Base-by-base conservation (phyloP, 2,888 invertebrate genomes). In the Drosophila antonietae region DNA sequence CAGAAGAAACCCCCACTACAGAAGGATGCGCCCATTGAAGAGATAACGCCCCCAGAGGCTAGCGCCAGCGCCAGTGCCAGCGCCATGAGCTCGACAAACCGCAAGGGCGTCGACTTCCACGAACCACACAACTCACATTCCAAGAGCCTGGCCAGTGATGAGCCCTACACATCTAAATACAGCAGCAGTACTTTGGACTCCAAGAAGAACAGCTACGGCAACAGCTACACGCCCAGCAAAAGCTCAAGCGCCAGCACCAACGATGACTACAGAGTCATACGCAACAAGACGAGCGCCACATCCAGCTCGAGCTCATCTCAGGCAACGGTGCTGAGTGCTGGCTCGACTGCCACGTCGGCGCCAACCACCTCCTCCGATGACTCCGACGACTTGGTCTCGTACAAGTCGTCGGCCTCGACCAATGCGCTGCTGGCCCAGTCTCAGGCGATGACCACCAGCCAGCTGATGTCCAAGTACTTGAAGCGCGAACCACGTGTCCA, bases 381-480 rank as follows among this genome's bases (percentile, higher is more conserved):
- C 63, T 92, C 92, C 4, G 92, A 92, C 52, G 92, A 92, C 69
- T 80, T 92, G 65, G 86, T 92, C 41, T 92, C 91, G 12, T 92
- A 92, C 71, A 92, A 92, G 75, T 91, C 92, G 5, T 92, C 92
- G 33, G 92, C 91, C 15, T 90, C 92, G 3, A 92, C 91, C 20
- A 92, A 92, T 72, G 92, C 92, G 3, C 66, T 92, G 70, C 76
- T 92, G 66, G 92, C 92, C n/a, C 92, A 92, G 68, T 92, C 92
- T 9, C 92, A 92, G 75, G 92, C 92, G 39, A 91, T 93, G 92
- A 91, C 93, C 66, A 92, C 93, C 61, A 91, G 92, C 33, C 93
- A 93, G 68, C 83, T 92, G 52, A 92, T 93, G 91, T 92, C 92
- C 7, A 93, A 93, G 62, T 93, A 92, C 78, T 80, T 92, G 12